These are phyloP conservation scores for Orestias chungarensis DNA, from an alignment of 2,797 vertebrate genomes.

Conservation along the genomic window DNA sequence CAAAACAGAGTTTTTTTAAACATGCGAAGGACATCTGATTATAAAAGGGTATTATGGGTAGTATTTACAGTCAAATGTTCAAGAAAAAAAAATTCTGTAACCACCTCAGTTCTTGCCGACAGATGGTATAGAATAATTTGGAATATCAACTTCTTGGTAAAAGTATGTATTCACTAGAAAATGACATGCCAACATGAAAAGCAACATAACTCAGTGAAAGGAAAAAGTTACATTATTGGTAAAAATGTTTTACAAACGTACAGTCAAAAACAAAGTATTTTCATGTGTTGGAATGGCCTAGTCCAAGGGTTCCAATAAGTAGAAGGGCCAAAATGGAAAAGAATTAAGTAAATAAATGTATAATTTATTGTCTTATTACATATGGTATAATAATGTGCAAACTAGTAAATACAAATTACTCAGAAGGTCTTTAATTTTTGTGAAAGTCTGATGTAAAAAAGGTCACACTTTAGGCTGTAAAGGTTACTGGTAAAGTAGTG, in stretches of 20 bases:
- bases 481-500: no score
- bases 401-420: no score
- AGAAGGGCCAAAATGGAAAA: no score
- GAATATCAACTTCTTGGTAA: background rate
- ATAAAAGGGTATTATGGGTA: background rate
- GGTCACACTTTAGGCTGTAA: no score
- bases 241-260: no score
- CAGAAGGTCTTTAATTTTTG: no score
- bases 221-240: background rate
- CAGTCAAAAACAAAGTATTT: background rate
- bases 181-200: background rate
- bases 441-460: background rate
- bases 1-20: constrained; percentile 33
- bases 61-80: background rate
- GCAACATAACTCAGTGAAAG: background rate
- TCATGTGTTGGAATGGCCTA: background rate
- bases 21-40: constrained; percentile 9
- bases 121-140: background rate
- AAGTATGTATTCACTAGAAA: background rate
- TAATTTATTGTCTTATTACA: no score
- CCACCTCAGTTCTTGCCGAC: no score
- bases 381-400: no score
- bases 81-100: no score
- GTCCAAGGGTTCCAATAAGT: no score
- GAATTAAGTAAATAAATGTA: no score